Conservation (phyloP, 2,797 vertebrate species). For the Acridotheres tristis region DNA sequence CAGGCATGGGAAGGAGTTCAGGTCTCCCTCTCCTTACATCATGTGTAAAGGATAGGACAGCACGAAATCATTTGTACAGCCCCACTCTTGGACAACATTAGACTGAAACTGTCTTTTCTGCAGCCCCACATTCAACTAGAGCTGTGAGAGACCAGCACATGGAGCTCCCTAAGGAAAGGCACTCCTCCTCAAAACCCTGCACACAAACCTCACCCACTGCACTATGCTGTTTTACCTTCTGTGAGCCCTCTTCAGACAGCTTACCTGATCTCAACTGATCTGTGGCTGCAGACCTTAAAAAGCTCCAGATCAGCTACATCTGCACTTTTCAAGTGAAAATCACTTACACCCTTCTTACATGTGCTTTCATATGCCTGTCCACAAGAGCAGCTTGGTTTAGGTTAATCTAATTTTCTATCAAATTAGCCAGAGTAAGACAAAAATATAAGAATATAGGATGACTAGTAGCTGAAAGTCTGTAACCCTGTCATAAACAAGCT, state of each 20-base stretch:
- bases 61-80: neutral
- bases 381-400: neutral
- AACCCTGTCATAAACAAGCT: neutral
- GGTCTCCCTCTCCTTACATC: neutral
- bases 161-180: neutral
- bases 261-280: neutral
- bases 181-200: neutral
- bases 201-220: neutral
- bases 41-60: neutral
- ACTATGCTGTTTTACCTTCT: neutral
- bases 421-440: neutral
- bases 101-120: neutral
- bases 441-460: neutral
- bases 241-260: neutral
- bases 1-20: neutral
- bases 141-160: neutral
- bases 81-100: accelerated
- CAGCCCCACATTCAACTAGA: neutral
- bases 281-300: neutral
- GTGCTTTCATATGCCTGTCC: neutral
- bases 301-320: neutral
- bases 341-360: accelerated
- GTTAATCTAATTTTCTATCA: neutral
- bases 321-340: neutral
- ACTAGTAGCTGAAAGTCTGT: neutral